Conservation (phyloP, 2,888 invertebrate species). For the Apodemia arnacis region DNA sequence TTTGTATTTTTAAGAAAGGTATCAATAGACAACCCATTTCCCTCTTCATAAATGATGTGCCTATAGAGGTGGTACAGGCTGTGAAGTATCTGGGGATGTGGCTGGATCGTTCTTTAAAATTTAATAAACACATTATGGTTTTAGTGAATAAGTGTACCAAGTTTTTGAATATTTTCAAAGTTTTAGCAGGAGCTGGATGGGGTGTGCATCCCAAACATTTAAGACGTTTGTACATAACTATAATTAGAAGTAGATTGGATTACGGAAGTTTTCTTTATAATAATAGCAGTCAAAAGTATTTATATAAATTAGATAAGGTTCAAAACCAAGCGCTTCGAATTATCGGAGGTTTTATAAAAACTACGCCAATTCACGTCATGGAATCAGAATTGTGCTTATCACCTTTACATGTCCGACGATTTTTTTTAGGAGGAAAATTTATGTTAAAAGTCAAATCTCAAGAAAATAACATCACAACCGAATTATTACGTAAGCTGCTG, state of each 20-base stretch:
- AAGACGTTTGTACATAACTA: conserved; percentile 75
- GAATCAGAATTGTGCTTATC: conserved; percentile 58
- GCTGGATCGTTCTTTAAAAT: conserved; percentile 16
- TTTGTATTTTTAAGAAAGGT: neutral
- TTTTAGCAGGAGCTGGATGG: conserved; percentile 70
- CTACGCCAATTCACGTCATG: conserved; percentile 53
- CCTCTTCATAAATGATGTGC: neutral
- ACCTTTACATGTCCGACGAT: conserved; percentile 61
- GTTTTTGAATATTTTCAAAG: conserved; percentile 12
- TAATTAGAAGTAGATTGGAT: conserved; percentile 81
- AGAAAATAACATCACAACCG: neutral
- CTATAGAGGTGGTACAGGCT: neutral
- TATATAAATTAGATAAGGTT: conserved; percentile 69
- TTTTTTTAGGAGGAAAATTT: conserved; percentile 64
- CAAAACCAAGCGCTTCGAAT: conserved; percentile 55
- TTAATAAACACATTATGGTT: neutral
- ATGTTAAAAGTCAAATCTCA: conserved; percentile 28
- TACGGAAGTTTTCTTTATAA: conserved; percentile 74
- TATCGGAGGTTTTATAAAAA: conserved; percentile 78
- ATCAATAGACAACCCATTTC: neutral
- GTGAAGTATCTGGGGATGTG: conserved; percentile 3
- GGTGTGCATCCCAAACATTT: conserved; percentile 79
- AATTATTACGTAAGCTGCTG: neutral
- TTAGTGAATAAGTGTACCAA: neutral
- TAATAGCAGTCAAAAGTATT: conserved; percentile 52